A percentile compares a stretch with the other conserved stretches of the same genome.
These are phyloP conservation scores for Marcusenius ussheri DNA, from an alignment of 2,113 vertebrate species.

Conservation along the genomic window DNA sequence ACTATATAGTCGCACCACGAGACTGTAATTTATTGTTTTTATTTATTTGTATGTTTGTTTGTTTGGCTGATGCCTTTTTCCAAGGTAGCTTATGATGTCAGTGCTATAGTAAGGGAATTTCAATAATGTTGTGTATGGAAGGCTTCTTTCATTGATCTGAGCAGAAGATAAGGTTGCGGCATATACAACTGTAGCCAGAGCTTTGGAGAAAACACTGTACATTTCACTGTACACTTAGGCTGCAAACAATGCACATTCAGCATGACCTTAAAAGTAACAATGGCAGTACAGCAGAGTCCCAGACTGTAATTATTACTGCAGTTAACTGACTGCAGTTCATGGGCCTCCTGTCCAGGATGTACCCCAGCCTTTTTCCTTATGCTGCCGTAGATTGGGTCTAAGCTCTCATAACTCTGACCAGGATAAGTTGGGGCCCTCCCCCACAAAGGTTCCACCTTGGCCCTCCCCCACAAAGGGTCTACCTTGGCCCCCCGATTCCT, in stretches of 20 bases:
- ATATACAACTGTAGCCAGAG: background rate
- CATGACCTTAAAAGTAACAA: background rate
- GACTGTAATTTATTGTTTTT: background rate
- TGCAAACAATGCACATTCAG: background rate
- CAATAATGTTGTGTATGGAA: background rate
- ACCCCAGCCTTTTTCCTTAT: background rate
- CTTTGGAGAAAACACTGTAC: background rate
- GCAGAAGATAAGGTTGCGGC: background rate
- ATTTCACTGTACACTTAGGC: background rate
- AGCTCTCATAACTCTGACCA: background rate
- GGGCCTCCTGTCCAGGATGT: background rate
- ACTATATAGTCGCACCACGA: background rate
- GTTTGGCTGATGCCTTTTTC: background rate
- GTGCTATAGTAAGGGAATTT: background rate
- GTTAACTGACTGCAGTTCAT: background rate
- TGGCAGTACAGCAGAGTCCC: background rate
- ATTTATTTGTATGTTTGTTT: background rate
- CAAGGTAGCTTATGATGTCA: background rate
- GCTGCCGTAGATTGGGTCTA: background rate
- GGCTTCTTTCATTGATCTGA: background rate
- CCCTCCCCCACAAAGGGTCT: background rate
- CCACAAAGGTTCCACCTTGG: background rate
- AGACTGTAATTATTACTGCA: background rate
- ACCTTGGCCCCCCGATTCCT: background rate
- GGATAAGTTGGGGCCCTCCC: background rate